Base-by-base conservation (phyloP, 2,888 invertebrate genomes). In the Gari tellinella region DNA sequence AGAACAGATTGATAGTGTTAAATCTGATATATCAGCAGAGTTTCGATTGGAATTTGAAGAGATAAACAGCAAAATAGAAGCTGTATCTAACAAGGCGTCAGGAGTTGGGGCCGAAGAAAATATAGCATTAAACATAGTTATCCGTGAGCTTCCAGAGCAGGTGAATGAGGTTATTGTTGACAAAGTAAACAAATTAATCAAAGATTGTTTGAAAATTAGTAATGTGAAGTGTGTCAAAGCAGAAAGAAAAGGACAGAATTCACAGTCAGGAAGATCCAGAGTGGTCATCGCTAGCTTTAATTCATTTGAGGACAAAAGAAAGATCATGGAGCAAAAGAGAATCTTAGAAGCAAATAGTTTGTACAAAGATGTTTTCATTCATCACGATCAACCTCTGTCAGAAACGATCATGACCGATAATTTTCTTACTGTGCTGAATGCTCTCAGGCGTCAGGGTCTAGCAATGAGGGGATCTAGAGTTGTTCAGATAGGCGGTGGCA, bases 401-500 rank as follows among this genome's bases (percentile, higher is more conserved):
- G 37, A 38, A 17, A 31, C n/a, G 12, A 37, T 19, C 17, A 17
- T 37, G 52, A 38, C 52, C 10, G 37, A 31, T 5, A 52, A 52
- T 19, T 7, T 52, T 15, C 15, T 15, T 2, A 31, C 14, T 17
- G 8, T 52, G 1, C 5, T 52, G 4, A 52, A 17, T 37, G 52
- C 52, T 31, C 31, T 31, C 31, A 31, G 4, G 31, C 31, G 31
- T 7, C 31, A 31, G 31, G 31, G 31, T 7, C 4, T 56, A 4
- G 14, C 12, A 10, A n/a, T 56, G 17, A 40, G 25, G 25, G 56
- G 56, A n/a, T 56, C 41, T 23, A 40, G 56, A 12, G 56, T 56
- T 10, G 17, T 56, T 31, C 25, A 51, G 14, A 25, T 14, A 10
- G 31, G 31, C 25, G 31, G 4, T 31, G 31, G 31, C 5, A 31